Evolutionary conservation across 2,888 invertebrate species (phyloP).

Genomic region (Boloria selene): DNA sequence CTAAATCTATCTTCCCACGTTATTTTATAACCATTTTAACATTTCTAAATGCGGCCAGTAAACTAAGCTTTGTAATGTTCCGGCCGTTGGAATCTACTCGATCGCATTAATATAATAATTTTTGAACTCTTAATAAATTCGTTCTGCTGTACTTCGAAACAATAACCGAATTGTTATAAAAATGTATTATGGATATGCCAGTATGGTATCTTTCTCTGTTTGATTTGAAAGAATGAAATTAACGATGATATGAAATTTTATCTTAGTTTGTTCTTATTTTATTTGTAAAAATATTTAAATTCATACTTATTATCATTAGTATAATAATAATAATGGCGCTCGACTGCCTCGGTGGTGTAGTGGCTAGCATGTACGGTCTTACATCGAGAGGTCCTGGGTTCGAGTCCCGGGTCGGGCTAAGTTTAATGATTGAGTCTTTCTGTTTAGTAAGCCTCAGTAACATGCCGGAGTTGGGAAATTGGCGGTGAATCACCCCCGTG

Average conservation of each 20-base stretch:
- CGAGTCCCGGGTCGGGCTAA: too few species aligned
- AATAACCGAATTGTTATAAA: slow-evolving; percentile 22
- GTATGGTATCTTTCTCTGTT: slow-evolving; percentile 4
- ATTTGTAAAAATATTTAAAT: too few species aligned
- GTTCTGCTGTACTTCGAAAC: slow-evolving; percentile 27
- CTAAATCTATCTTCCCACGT: slow-evolving; percentile 41
- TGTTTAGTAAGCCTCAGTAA: too few species aligned
- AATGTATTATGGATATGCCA: slow-evolving; percentile 18
- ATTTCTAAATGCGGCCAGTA: slow-evolving; percentile 41
- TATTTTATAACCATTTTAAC: slow-evolving; percentile 43
- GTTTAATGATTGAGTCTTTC: too few species aligned
- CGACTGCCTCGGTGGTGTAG: too few species aligned
- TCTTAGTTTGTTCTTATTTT: neutral
- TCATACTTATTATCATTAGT: too few species aligned
- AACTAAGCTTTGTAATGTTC: slow-evolving; percentile 45
- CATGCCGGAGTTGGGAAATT: too few species aligned
- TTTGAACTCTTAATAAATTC: slow-evolving; percentile 33
- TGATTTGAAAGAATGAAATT: slow-evolving; percentile 1
- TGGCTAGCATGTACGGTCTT: too few species aligned
- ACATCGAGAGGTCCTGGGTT: too few species aligned
- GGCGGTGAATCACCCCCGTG: too few species aligned
- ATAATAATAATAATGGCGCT: too few species aligned
- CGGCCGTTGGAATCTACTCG: slow-evolving; percentile 40
- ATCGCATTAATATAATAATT: slow-evolving; percentile 38
- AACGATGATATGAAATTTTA: slow-evolving; percentile 6